Base-by-base conservation (phyloP, 2,113 vertebrate genomes). In the Ondatra zibethicus region DNA sequence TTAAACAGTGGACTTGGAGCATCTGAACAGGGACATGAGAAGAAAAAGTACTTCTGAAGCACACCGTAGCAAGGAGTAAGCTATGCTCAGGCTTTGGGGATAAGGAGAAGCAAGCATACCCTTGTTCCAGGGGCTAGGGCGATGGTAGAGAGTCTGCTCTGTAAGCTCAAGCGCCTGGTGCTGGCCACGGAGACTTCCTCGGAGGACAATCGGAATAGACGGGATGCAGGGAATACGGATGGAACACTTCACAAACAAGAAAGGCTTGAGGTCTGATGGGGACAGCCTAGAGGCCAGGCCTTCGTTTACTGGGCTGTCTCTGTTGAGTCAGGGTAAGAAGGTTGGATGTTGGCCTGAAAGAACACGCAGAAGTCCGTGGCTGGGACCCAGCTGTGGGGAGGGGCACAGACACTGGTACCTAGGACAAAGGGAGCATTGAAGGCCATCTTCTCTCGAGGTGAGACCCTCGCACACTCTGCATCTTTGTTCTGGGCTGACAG, bases 321-420 rank as follows among this genome's bases (percentile, higher is more conserved):
- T 55, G 31, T 52, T 55, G 31, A 55, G 17, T 80, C 77, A n/a
- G 77, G 2, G 17, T 80, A 55, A 58, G 52, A 39, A 63, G 36
- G 81, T 27, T 63, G 36, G 29, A 63, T 14, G 9, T 7, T n/a
- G 52, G 2, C 52, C 80, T 58, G 36, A 25, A 82, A 82, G 80
- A 36, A 36, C 11, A 3, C 25, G 5, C 3, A 17, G 81, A 77
- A 47, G 39, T 21, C 16, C 0, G 23, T 21, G 42, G 25, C 0
- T 9, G 4, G 68, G 19, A 27, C 31, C 47, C 73, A 21, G 16
- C 36, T 25, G 0, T 29, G n/a, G 33, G 50, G 10, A 36, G 25
- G 3, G 0, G 2, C 9, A 77, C 61, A 10, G 11, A 14, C 61
- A 84, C 68, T 1, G 0, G 0, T 2, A 52, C 19, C 5, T 11